Evolutionary conservation across 2,888 invertebrate species (phyloP).

Genomic region (Oligia strigilis): DNA sequence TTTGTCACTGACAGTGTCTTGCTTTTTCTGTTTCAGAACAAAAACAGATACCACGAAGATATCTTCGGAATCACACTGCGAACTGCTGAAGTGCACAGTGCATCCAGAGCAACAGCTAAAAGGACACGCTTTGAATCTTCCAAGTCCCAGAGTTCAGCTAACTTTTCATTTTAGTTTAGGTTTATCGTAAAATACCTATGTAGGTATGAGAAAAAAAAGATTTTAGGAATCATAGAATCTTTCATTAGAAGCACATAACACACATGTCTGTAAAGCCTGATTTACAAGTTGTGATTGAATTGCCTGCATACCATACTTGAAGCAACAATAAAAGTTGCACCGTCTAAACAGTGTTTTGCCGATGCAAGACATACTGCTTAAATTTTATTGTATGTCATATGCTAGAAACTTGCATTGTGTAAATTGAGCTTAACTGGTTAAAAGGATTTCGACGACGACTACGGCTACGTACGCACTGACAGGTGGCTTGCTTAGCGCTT

Average conservation of each 20-base stretch:
- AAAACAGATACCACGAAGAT: conserved; percentile 98
- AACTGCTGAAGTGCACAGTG: conserved; percentile 96
- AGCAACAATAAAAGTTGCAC: background rate
- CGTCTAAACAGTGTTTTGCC: background rate
- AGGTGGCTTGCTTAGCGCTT: no score
- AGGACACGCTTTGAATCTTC: conserved; percentile 80
- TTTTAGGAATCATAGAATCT: background rate
- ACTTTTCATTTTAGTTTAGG: conserved; percentile 15
- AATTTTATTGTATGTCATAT: background rate
- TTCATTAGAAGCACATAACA: background rate
- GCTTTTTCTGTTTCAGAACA: conserved; percentile 92
- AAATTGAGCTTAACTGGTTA: background rate
- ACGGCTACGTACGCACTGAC: no score
- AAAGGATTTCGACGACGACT: background rate
- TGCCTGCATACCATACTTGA: no score
- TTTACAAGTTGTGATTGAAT: background rate
- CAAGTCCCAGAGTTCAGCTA: conserved; percentile 68
- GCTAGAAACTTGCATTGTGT: background rate
- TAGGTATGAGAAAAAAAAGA: background rate
- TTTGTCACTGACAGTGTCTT: background rate
- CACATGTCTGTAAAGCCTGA: background rate
- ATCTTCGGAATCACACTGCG: conserved; percentile 98
- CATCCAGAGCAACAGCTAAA: conserved; percentile 95
- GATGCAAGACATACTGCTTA: no score
- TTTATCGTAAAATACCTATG: background rate